Evolutionary conservation across 2,113 vertebrate species (phyloP), one percentile per base, ranked within the genome.

Genomic region (Triplophysa tibetana): DNA sequence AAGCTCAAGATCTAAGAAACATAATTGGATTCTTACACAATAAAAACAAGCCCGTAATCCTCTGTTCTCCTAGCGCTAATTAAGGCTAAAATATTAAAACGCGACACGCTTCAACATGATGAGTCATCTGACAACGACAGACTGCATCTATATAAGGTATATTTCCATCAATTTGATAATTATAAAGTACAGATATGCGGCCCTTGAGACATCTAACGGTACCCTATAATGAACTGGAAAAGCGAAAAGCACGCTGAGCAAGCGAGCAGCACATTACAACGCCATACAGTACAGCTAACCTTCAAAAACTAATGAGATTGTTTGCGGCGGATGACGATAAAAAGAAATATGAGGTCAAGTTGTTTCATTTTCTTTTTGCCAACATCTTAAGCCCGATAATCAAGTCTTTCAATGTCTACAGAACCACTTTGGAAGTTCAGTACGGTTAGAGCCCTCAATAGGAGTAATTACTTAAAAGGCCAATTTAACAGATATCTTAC

Each of bases 71-170:
- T 62, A 58, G 23, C 24, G 72, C n/a, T 56, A 80, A 41, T 48
- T 82, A 81, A 84, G 78, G 56, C 74, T 58, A 48, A 63, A 63
- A 77, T 79, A 80, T 65, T 17, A 19, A 61, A 78, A 41, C 0
- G 13, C 23, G 38, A 21, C 24, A 16, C 29, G 73, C 68, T 60
- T 74, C 73, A 72, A 72, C 16, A 24, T 62, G 56, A 60, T 79
- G 62, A 82, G 38, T 82, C 69, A 69, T 43, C 41, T 45, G 23
- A 70, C n/a, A 65, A 61, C n/a, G 14, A 58, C 19, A 84, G 38
- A 68, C 8, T 19, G 12, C 41, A 84, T 43, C 45, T 76, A 56
- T 73, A 45, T 48, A 9, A 72, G 8, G 48, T 4, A 43, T 65
- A 81, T 70, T 72, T 56, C 19, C 45, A 66, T 82, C 50, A 48